Conservation (phyloP, 2,888 invertebrate species). For the Pecten maximus region DNA sequence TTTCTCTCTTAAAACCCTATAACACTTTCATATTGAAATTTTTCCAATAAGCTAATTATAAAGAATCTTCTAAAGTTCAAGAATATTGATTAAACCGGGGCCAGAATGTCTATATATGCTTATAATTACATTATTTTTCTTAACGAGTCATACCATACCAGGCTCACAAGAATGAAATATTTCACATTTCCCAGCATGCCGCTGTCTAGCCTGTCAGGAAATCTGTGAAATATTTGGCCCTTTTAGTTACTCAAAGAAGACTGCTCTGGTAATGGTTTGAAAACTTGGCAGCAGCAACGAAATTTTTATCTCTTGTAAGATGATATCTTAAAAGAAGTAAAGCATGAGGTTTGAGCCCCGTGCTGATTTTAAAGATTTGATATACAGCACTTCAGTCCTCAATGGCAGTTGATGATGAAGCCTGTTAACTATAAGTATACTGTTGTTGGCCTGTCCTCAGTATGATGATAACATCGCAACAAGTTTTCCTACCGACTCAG, state of each 20-base stretch:
- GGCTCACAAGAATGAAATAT: no score
- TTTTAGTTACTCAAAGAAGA: slow-evolving; percentile 9
- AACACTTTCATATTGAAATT: no score
- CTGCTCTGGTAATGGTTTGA: slow-evolving; percentile 10
- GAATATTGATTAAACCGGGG: no score
- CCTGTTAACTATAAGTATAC: neutral
- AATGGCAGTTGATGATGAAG: neutral
- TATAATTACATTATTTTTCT: no score
- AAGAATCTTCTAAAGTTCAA: no score
- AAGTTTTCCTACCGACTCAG: neutral
- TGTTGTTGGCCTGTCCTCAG: neutral
- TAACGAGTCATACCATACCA: no score
- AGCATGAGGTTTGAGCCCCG: neutral
- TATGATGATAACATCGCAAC: neutral
- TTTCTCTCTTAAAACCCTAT: no score
- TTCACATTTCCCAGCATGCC: neutral
- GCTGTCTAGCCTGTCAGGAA: slow-evolving; percentile 7
- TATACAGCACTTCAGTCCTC: neutral
- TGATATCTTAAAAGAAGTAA: slow-evolving; percentile 28
- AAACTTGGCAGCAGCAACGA: slow-evolving; percentile 5
- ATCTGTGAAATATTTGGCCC: slow-evolving; percentile 17
- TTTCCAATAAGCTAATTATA: no score
- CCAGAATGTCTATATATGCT: no score
- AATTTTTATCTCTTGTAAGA: neutral
- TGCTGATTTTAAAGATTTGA: slow-evolving; percentile 12